These are phyloP conservation scores for Parazoanthus darwini DNA, from an alignment of 92 coral and sea anemone genomes.

Conservation along the genomic window DNA sequence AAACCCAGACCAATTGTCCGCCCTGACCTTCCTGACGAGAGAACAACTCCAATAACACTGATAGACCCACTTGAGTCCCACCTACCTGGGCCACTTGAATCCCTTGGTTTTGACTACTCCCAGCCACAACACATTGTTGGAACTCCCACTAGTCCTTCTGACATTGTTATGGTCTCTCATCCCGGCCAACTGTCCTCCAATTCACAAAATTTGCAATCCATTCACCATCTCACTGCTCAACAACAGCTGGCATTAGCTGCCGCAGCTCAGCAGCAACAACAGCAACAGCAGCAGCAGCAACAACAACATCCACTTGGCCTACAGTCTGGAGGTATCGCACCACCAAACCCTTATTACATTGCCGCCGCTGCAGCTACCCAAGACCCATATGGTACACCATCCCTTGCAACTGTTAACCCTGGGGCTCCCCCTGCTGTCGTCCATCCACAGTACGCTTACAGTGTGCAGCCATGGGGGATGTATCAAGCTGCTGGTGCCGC, in stretches of 20 bases:
- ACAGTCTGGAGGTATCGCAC: slow-evolving; percentile 59
- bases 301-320: slow-evolving; percentile 79
- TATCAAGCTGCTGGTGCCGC: slow-evolving; percentile 81
- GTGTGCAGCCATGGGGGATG: slow-evolving; percentile 94
- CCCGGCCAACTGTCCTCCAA: slow-evolving; percentile 53
- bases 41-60: slow-evolving; percentile 66
- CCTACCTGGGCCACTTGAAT: slow-evolving; percentile 69
- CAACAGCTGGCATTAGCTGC: slow-evolving; percentile 85
- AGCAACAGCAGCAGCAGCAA: slow-evolving; percentile 54
- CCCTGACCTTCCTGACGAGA: slow-evolving; percentile 58
- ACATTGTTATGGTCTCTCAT: slow-evolving; percentile 88
- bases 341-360: slow-evolving; percentile 85
- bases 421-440: slow-evolving; percentile 83
- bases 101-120: slow-evolving; percentile 60
- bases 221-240: slow-evolving; percentile 74
- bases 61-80: slow-evolving; percentile 76
- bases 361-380: slow-evolving; percentile 88
- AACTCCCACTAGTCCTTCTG: slow-evolving; percentile 89
- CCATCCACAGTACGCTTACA: slow-evolving; percentile 94
- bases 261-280: slow-evolving; percentile 66
- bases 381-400: slow-evolving; percentile 89
- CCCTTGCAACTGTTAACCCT: slow-evolving; percentile 84
- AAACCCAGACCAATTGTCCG: slow-evolving; percentile 52
- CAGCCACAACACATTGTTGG: slow-evolving; percentile 73
- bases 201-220: slow-evolving; percentile 53